These are phyloP conservation scores for Trissolcus japonicus DNA, from an alignment of 2,888 invertebrate genomes.

Conservation along the genomic window DNA sequence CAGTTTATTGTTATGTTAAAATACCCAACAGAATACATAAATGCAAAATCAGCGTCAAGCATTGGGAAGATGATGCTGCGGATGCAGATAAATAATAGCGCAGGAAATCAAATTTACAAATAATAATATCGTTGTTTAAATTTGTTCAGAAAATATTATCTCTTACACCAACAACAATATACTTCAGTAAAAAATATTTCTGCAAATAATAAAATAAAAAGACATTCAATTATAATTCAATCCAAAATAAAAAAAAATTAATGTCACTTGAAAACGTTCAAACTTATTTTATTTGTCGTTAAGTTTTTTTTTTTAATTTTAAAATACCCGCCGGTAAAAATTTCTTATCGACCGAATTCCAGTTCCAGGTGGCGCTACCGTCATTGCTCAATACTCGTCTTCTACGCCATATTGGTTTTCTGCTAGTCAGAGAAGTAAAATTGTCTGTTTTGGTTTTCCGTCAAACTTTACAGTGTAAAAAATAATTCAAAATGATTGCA, in stretches of 20 bases:
- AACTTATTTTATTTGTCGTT: too few species aligned
- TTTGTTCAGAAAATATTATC: not conserved
- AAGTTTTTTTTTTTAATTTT: too few species aligned
- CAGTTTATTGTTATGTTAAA: slow-evolving; percentile 66
- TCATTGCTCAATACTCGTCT: not conserved
- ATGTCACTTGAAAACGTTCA: too few species aligned
- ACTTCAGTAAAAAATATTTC: too few species aligned
- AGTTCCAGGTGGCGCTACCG: not conserved
- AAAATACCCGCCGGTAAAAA: too few species aligned
- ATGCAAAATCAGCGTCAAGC: slow-evolving; percentile 61
- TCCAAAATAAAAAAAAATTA: too few species aligned
- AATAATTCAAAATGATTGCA: slow-evolving; percentile 35
- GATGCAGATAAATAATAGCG: slow-evolving; percentile 34
- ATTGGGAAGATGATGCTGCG: slow-evolving; percentile 36
- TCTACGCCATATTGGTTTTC: slow-evolving; percentile 18
- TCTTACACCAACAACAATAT: too few species aligned
- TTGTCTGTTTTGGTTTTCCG: not conserved
- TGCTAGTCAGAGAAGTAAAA: not conserved
- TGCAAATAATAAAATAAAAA: too few species aligned
- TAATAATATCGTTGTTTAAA: slow-evolving; percentile 32
- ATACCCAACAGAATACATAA: slow-evolving; percentile 63
- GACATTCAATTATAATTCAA: too few species aligned
- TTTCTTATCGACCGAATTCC: too few species aligned
- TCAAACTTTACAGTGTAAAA: not conserved
- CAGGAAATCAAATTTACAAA: slow-evolving; percentile 36